Base-by-base conservation (phyloP, 2,888 invertebrate genomes). In the Acronicta alni region DNA sequence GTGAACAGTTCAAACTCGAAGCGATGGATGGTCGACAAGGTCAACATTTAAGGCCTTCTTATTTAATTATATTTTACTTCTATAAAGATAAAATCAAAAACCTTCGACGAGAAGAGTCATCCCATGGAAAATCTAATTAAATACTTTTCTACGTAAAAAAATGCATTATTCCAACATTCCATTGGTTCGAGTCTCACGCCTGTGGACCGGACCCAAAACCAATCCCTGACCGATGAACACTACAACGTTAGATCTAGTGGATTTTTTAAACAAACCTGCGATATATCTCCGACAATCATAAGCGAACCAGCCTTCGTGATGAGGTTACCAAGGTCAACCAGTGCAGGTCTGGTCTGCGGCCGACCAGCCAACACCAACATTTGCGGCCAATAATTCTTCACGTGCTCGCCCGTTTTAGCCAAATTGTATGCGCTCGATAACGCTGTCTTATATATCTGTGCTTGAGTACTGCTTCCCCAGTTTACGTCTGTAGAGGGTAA, bases 381-480 rank as follows among this genome's bases (percentile, higher is more conserved):
- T 91, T 99, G 99, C 0, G 99, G 99, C 85, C 98, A 96, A 90
- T 98, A 99, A 93, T 99, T 99, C 92, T 99, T 99, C 16, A 99
- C 99, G 87, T 99, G 99, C 81, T 99, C 99, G 23, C 97, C 97
- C 0, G 98, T 97, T 43, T 97, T 96, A 54, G 97, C 97, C 74
- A 98, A 85, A 70, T 96, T 96, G 83, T 98, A 97, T 0, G 98
- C 97, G 15, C 98, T 97, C 10, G 97, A 96, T 4, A 99, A 88
- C 0, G 99, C 99, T 10, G 97, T 97, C 89, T 98, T 98, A 92
- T 99, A 99, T 32, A 97, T 98, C 90, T 99, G 99, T 0, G 99
- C 99, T 89, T 99, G 99, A 0, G 99, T 98, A 8, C 98, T 98
- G 57, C 98, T 98, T 20, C 99, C 99, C 99, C 99, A 99, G 90